Evolutionary conservation across 2,888 invertebrate species (phyloP).

Genomic region (Selenia dentaria): DNA sequence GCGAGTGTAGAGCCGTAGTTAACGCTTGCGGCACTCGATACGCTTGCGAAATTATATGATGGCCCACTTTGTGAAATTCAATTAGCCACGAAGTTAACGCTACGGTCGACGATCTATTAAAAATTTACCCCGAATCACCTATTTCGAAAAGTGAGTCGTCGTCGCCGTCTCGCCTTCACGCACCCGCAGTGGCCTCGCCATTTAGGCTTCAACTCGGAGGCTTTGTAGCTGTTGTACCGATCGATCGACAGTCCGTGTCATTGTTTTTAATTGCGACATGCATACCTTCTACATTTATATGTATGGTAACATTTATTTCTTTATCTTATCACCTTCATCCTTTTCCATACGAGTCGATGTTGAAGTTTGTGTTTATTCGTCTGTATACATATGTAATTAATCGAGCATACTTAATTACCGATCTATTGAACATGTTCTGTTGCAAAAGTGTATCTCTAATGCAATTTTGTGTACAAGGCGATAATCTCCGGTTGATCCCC

Average conservation of each 20-base stretch:
- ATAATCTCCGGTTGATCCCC: conserved; percentile 67
- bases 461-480: conserved; percentile 81
- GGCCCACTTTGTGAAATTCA: conserved; percentile 80
- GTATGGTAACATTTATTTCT: conserved; percentile 24
- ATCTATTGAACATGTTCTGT: too few species aligned
- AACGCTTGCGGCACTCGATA: conserved; percentile 80
- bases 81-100: conserved; percentile 62
- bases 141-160: conserved; percentile 54
- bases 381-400: too few species aligned
- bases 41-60: conserved; percentile 71
- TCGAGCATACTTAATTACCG: too few species aligned
- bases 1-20: conserved; percentile 71
- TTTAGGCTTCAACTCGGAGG: conserved; percentile 40
- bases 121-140: conserved; percentile 62
- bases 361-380: not conserved
- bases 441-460: conserved; percentile 60
- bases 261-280: conserved; percentile 38
- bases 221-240: conserved; percentile 32
- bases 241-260: conserved; percentile 39
- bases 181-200: conserved; percentile 46
- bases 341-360: conserved; percentile 25
- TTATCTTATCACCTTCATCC: conserved; percentile 31
- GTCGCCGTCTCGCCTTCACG: conserved; percentile 36
- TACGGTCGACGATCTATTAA: conserved; percentile 54
- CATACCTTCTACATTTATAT: conserved; percentile 18